A percentile compares a stretch with the other conserved stretches of the same genome.
Conservation (phyloP, 2,797 vertebrate species). For the Eleutherodactylus coqui region DNA sequence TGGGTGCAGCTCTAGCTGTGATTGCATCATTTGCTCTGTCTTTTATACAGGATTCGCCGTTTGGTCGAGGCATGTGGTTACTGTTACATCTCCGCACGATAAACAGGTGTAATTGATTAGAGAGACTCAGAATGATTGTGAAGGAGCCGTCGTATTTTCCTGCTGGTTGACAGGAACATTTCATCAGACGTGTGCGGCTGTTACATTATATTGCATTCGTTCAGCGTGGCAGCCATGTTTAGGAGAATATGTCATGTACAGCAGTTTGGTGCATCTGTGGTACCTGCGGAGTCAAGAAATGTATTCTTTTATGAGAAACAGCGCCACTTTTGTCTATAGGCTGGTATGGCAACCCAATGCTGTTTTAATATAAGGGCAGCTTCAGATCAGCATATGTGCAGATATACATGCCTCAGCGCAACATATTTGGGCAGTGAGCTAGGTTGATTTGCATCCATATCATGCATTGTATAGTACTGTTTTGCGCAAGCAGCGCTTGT, state of each 20-base stretch:
- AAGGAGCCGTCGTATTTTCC: constrained; percentile 5
- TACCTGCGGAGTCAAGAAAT: not conserved
- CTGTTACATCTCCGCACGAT: constrained; percentile 20
- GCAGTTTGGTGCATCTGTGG: not conserved
- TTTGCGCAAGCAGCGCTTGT: no score
- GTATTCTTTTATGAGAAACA: no score
- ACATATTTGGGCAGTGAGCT: no score
- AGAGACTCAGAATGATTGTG: constrained; percentile 14
- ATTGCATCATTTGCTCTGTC: not conserved
- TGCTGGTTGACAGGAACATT: constrained; percentile 23
- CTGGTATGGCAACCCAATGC: no score
- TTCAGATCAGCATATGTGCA: no score
- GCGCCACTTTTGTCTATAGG: no score
- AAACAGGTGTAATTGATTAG: constrained; percentile 54
- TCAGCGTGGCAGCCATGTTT: constrained; percentile 13
- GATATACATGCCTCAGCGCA: no score
- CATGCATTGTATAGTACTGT: no score
- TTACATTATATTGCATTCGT: constrained; percentile 34
- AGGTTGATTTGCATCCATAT: no score
- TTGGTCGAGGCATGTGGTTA: constrained; percentile 12
- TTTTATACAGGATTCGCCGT: not conserved
- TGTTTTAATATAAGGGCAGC: no score
- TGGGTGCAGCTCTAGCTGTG: not conserved
- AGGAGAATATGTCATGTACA: not conserved
- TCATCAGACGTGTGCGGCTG: constrained; percentile 40